Base-by-base conservation (phyloP, 37 sponge, comb jelly and placozoan genomes). In the Petrosia ficiformis region DNA sequence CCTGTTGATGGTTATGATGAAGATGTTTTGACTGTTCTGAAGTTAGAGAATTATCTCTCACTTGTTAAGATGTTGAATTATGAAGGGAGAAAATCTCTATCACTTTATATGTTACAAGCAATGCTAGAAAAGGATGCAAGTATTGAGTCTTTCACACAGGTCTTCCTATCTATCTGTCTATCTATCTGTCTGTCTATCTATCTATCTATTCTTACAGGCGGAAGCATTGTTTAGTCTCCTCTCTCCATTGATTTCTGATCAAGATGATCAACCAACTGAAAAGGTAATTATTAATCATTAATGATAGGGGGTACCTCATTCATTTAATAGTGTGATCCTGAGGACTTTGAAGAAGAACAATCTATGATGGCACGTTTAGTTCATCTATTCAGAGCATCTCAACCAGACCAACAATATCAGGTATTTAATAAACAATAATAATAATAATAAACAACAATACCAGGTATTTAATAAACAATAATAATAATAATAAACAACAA, bases 331-430 rank as follows among this genome's bases (percentile, higher is more conserved):
- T 60, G 54, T n/a, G 96, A 98, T 43, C 89, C 91, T 6, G 99
- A 98, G 42, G 92, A 92, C 70, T 98, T 98, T 81, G 78, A 63
- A 19, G 85, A 87, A 67, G 96, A 98, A 42, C 99, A 98, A 74
- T 77, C 72, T 74, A 39, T 95, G 61, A 82, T 98, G 77, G 99
- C 88, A 28, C 73, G 94, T 26, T 76, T 95, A 10, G 81, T 98
- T 8, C 89, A 95, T 61, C 84, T 89, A 31, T 70, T 98, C 79
- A 79, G 67, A 60, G 89, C 89, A 34, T 70, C 74, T 6, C 44
- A 36, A 31, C 86, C 89, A 32, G 99, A 98, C 79, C 91, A 98
- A 69, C 99, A 98, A 76, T 98, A 88, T 67, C 60, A 82, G 84
- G 95, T 91, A 43, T 72, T 31, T 36, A n/a, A 28, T 71, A 11